Evolutionary conservation across 2,888 invertebrate genomes (phyloP).

Genomic region (Pyralis farinalis): DNA sequence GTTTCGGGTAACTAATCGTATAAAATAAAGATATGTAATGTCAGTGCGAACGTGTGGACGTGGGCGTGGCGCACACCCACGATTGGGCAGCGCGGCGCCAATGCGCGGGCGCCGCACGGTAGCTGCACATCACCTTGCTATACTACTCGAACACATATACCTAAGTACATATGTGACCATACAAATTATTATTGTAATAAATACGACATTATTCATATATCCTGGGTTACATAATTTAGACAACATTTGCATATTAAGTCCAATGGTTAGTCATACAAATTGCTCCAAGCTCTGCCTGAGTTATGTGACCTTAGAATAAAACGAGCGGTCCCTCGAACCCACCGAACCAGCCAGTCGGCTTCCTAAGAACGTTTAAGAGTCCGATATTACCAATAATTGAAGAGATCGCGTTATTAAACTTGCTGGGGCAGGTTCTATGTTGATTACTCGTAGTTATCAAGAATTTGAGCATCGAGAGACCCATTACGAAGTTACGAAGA

Average conservation of each 20-base stretch:
- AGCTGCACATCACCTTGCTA: slow-evolving; percentile 40
- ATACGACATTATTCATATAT: not conserved
- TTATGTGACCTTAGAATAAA: slow-evolving; percentile 44
- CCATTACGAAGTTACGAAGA: slow-evolving; percentile 68
- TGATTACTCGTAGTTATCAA: slow-evolving; percentile 77
- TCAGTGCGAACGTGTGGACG: slow-evolving; percentile 20
- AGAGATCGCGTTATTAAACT: slow-evolving; percentile 65
- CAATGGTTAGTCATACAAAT: not conserved
- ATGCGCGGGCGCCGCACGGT: slow-evolving; percentile 74
- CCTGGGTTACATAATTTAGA: too few relatives aligned
- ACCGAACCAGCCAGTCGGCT: slow-evolving; percentile 58
- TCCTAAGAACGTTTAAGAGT: slow-evolving; percentile 73
- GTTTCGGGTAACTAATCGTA: too few relatives aligned
- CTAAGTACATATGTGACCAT: slow-evolving; percentile 4
- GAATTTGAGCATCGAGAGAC: slow-evolving; percentile 69
- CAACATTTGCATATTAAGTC: too few relatives aligned
- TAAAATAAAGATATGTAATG: not conserved
- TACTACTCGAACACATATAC: slow-evolving; percentile 8
- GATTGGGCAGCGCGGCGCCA: slow-evolving; percentile 70
- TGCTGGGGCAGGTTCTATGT: slow-evolving; percentile 70
- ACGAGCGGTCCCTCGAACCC: slow-evolving; percentile 32
- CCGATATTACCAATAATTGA: slow-evolving; percentile 78
- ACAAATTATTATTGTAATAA: slow-evolving; percentile 9
- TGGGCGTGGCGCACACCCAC: slow-evolving; percentile 62
- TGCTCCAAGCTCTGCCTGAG: not conserved